These are phyloP conservation scores for Sisor rabdophorus DNA, from an alignment of 2,113 vertebrate species.

Conservation along the genomic window DNA sequence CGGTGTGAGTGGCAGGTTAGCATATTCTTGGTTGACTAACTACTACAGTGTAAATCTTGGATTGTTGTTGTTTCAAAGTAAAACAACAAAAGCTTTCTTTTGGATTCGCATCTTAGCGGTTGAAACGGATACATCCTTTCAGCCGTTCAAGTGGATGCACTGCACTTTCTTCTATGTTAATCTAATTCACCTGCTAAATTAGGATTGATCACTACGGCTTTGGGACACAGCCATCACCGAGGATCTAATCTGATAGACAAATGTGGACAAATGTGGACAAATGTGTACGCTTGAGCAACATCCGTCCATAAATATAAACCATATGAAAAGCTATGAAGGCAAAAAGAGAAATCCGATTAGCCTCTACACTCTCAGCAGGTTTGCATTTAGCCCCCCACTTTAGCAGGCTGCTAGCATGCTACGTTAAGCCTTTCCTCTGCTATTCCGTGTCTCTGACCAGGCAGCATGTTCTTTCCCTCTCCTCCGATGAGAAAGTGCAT, in stretches of 20 bases:
- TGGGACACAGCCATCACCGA: conserved; percentile 66
- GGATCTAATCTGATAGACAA: conserved; percentile 65
- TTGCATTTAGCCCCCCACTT: conserved; percentile 64
- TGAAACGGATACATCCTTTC: conserved; percentile 58
- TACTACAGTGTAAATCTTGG: conserved; percentile 21
- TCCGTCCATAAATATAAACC: conserved; percentile 73
- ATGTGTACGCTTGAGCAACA: conserved; percentile 62
- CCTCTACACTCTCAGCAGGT: conserved; percentile 64
- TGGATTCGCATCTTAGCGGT: conserved; percentile 7
- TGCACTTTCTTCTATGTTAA: conserved; percentile 69
- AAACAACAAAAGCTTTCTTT: conserved; percentile 30
- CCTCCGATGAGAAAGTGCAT: conserved; percentile 57
- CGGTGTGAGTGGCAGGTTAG: conserved; percentile 31
- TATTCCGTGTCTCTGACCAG: conserved; percentile 60
- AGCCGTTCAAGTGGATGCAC: conserved; percentile 59
- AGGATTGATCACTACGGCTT: conserved; percentile 72
- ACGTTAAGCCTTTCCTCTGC: conserved; percentile 45
- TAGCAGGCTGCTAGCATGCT: conserved; percentile 47
- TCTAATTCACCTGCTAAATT: conserved; percentile 69
- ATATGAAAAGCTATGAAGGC: conserved; percentile 66
- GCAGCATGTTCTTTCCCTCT: conserved; percentile 65
- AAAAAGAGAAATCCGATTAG: conserved; percentile 62
- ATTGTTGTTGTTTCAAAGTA: not conserved
- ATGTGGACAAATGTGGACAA: conserved; percentile 32
- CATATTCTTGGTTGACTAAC: conserved; percentile 27